Conservation (phyloP, 2,797 vertebrate species). For the Arremon aurantiirostris region DNA sequence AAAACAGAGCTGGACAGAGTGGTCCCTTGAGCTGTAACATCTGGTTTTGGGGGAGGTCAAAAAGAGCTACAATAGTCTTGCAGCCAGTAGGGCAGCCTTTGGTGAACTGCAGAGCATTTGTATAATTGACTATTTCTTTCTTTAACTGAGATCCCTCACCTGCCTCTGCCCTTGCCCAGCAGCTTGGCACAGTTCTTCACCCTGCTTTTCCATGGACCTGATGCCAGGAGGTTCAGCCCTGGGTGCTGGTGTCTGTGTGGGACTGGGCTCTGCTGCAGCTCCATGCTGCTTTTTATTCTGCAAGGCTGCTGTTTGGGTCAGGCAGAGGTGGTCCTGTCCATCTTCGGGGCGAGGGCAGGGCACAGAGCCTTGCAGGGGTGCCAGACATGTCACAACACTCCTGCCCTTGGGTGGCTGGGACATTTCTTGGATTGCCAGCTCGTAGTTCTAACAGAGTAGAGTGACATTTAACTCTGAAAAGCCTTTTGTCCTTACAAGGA, state of each 20-base stretch:
- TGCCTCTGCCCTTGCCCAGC: background rate
- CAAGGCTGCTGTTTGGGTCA: rapidly evolving
- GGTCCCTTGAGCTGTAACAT: background rate
- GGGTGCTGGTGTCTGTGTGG: background rate
- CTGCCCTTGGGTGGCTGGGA: background rate
- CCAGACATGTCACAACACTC: background rate
- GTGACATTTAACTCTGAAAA: background rate
- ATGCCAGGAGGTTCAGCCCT: background rate
- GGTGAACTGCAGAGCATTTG: background rate
- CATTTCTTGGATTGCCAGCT: background rate
- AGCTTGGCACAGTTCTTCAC: background rate
- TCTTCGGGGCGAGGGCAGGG: background rate
- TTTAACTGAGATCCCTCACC: background rate
- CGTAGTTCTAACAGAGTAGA: background rate
- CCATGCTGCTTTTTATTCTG: background rate
- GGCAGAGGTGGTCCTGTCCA: background rate
- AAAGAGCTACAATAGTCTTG: background rate
- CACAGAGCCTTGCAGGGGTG: background rate
- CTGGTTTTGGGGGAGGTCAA: background rate
- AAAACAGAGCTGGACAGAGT: background rate
- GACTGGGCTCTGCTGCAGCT: background rate
- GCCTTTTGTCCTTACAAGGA: background rate
- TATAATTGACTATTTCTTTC: background rate
- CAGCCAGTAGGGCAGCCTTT: background rate
- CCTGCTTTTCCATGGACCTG: background rate